These are phyloP conservation scores for Urocitellus parryii DNA, from an alignment of 2,113 vertebrate species.

Conservation along the genomic window DNA sequence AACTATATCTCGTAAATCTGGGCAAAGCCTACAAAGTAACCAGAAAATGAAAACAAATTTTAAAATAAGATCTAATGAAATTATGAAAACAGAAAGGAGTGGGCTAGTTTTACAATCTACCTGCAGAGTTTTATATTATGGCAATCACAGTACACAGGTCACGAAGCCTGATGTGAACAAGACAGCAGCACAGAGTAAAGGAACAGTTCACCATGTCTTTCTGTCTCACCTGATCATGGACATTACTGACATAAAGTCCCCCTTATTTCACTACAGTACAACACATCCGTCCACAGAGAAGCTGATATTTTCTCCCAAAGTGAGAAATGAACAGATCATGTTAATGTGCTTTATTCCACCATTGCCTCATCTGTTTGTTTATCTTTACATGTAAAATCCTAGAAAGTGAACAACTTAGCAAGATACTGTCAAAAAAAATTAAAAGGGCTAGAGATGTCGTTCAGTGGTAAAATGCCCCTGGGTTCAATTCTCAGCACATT, in stretches of 20 bases:
- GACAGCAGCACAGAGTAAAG: background rate
- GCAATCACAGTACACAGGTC: background rate
- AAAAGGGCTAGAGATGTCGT: too few species aligned
- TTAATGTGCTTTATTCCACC: background rate
- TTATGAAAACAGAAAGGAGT: background rate
- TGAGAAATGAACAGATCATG: background rate
- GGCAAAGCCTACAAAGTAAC: background rate
- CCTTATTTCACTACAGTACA: background rate
- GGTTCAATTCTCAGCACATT: too few species aligned
- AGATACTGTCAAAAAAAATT: too few species aligned
- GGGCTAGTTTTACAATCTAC: background rate
- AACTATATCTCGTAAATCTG: too few species aligned
- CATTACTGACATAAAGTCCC: background rate
- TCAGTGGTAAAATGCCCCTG: too few species aligned
- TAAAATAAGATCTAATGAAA: background rate
- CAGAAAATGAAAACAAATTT: background rate
- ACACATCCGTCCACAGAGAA: background rate
- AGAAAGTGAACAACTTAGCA: background rate
- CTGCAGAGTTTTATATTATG: background rate
- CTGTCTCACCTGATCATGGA: background rate
- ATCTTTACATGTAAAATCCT: background rate
- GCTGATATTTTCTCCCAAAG: background rate
- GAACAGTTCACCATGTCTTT: background rate
- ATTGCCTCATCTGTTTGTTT: background rate
- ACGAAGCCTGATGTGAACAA: background rate